Evolutionary conservation across 2,797 vertebrate genomes (phyloP).

Genomic region (Okamejei kenojei): DNA sequence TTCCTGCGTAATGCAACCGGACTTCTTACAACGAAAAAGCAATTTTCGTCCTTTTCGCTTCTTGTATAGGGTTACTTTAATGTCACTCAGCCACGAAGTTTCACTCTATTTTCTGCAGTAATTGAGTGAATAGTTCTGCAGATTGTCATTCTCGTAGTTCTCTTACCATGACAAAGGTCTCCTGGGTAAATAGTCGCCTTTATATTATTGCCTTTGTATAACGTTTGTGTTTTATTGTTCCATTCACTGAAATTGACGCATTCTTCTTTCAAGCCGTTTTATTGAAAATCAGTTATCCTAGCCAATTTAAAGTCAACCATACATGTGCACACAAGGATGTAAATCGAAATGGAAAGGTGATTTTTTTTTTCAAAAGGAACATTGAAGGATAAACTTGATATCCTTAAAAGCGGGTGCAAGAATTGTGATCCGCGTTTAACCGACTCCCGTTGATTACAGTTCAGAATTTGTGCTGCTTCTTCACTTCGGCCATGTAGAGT

Average conservation of each 20-base stretch:
- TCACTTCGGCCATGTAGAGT: too few species aligned
- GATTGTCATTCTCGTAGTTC: neutral
- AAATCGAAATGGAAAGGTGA: neutral
- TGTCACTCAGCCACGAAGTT: neutral
- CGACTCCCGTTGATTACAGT: too few species aligned
- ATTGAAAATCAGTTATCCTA: neutral
- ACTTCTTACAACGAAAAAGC: slow-evolving; percentile 12
- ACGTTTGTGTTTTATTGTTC: neutral
- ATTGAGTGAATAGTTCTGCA: neutral
- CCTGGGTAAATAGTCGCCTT: neutral
- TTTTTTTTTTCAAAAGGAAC: neutral
- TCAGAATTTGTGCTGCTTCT: too few species aligned
- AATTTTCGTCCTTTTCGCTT: neutral
- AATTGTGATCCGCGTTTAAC: too few species aligned
- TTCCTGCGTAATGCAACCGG: slow-evolving; percentile 27
- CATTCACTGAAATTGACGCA: neutral
- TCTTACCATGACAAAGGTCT: neutral
- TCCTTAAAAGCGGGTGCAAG: too few species aligned
- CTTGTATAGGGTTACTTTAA: slow-evolving; percentile 25
- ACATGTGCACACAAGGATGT: neutral
- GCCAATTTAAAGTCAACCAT: neutral
- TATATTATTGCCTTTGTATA: neutral
- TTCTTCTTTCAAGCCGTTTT: neutral
- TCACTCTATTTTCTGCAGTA: neutral
- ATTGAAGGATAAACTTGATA: too few species aligned